Conservation (phyloP, 2,113 vertebrate species). For the Mesoclemmys tuberculata region DNA sequence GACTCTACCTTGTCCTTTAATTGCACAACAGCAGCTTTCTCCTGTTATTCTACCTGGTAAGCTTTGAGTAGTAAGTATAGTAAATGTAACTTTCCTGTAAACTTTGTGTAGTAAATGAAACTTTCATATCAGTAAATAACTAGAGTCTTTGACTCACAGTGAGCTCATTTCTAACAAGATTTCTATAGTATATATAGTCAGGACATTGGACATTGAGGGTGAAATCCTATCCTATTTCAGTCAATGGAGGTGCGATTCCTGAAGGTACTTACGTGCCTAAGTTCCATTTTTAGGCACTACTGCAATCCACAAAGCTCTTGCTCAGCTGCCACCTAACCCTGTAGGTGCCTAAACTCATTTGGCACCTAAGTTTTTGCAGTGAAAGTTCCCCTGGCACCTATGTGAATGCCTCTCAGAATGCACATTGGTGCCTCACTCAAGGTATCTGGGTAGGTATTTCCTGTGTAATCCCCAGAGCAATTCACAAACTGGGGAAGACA, state of each 20-base stretch:
- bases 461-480: background rate
- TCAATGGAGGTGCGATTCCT: background rate
- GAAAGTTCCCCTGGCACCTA: background rate
- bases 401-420: background rate
- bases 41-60: background rate
- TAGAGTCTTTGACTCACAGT: background rate
- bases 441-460: background rate
- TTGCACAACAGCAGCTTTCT: background rate
- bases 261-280: background rate
- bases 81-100: background rate
- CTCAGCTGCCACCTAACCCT: background rate
- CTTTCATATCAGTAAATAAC: background rate
- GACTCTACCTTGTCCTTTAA: background rate
- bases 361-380: background rate
- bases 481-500: background rate
- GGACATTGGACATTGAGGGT: fast-evolving
- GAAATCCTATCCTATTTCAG: background rate
- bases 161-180: background rate
- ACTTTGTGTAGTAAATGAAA: background rate
- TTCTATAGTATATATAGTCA: background rate
- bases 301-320: background rate
- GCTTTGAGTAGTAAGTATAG: background rate
- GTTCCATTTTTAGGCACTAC: background rate
- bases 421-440: background rate
- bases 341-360: background rate